These are phyloP conservation scores for Hyaena hyaena DNA, from an alignment of 2,113 vertebrate genomes.

Conservation along the genomic window DNA sequence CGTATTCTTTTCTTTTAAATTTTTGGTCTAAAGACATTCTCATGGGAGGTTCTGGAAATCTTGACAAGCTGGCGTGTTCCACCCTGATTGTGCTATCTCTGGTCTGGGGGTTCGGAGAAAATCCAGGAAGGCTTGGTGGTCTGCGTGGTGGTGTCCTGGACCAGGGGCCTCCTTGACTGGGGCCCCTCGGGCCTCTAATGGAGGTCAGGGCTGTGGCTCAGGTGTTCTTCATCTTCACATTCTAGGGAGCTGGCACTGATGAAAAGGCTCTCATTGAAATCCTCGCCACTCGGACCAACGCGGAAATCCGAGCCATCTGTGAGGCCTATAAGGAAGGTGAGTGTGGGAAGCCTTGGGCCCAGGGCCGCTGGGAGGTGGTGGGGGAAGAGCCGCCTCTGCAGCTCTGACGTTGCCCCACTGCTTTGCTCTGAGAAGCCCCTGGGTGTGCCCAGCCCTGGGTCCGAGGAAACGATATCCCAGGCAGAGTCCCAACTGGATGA, in stretches of 20 bases:
- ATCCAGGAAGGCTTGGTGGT: background rate
- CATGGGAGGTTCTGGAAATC: background rate
- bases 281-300: conserved; percentile 93
- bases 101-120: background rate
- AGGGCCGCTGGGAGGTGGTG: accelerated
- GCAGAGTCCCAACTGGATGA: background rate
- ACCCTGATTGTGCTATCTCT: background rate
- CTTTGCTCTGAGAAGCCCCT: background rate
- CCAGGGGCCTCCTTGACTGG: too few species aligned
- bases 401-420: background rate
- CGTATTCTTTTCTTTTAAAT: background rate
- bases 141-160: background rate
- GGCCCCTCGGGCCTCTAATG: background rate
- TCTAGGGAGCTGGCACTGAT: conserved; percentile 95
- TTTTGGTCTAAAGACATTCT: background rate
- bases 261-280: conserved; percentile 96
- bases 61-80: background rate
- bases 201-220: background rate
- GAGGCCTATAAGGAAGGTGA: conserved; percentile 90
- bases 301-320: conserved; percentile 93
- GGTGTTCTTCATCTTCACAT: background rate
- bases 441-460: background rate
- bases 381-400: background rate
- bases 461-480: background rate
- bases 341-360: background rate